Conservation (phyloP, 2,888 invertebrate species). For the Sinodicranocentrus sp. region DNA sequence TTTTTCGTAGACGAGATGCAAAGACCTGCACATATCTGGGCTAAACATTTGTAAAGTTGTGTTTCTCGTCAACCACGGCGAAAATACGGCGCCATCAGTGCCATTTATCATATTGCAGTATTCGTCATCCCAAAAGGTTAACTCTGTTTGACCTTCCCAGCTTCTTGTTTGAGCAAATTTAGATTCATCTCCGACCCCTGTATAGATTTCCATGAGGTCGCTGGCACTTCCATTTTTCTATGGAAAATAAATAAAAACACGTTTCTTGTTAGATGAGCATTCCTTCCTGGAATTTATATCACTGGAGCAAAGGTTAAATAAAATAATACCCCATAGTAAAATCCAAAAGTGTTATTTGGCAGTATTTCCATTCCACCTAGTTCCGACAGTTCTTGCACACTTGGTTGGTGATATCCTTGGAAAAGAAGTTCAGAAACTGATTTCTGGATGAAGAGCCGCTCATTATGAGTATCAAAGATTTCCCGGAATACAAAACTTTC, state of each 20-base stretch:
- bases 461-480: constrained; percentile 34
- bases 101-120: constrained; percentile 62
- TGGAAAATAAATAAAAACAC: no score
- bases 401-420: constrained; percentile 52
- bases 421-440: constrained; percentile 60
- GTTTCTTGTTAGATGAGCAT: no score
- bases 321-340: constrained; percentile 57
- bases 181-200: constrained; percentile 55
- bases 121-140: constrained; percentile 53
- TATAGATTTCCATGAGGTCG: constrained; percentile 62
- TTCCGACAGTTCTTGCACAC: constrained; percentile 46
- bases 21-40: constrained; percentile 62
- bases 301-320: no score
- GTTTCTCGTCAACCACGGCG: constrained; percentile 56
- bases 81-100: constrained; percentile 54
- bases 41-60: constrained; percentile 49
- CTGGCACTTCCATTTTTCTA: constrained; percentile 71
- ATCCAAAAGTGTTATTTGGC: constrained; percentile 67
- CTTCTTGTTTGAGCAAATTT: constrained; percentile 46
- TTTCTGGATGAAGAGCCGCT: constrained; percentile 56
- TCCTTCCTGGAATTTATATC: no score
- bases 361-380: constrained; percentile 44
- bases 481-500: constrained; percentile 41
- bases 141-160: constrained; percentile 46
- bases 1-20: constrained; percentile 43